Conservation (phyloP, 2,888 invertebrate genomes). For the Drosophila mimetica region DNA sequence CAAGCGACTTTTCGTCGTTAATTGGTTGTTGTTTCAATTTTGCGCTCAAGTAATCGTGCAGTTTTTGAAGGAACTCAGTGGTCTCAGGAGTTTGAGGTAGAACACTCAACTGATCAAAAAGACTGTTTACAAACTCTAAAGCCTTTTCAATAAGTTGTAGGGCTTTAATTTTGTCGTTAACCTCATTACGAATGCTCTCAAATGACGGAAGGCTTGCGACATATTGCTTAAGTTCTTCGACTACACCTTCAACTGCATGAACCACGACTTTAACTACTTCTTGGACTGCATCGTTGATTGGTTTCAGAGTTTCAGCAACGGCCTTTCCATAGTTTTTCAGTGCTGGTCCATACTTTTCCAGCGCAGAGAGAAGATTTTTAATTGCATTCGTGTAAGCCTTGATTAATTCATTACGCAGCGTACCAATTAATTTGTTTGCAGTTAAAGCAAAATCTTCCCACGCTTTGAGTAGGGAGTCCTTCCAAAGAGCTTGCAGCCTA, state of each 20-base stretch:
- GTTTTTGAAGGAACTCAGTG: constrained; percentile 86
- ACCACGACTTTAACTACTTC: constrained; percentile 84
- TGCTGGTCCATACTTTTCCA: constrained; percentile 80
- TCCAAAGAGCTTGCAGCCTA: constrained; percentile 84
- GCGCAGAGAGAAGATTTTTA: constrained; percentile 56
- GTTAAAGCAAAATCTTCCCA: constrained; percentile 79
- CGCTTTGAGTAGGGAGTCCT: constrained; percentile 82
- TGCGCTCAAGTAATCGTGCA: constrained; percentile 88
- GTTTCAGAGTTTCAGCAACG: constrained; percentile 82
- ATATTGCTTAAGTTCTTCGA: constrained; percentile 84
- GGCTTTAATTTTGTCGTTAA: constrained; percentile 76
- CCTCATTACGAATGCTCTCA: constrained; percentile 64
- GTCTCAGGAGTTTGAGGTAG: constrained; percentile 88
- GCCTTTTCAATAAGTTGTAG: constrained; percentile 87
- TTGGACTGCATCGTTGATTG: constrained; percentile 79
- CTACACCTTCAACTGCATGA: constrained; percentile 67
- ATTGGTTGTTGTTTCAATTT: constrained; percentile 86
- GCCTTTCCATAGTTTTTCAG: constrained; percentile 83
- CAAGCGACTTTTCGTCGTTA: constrained; percentile 88
- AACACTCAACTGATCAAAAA: constrained; percentile 86
- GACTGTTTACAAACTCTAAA: constrained; percentile 86
- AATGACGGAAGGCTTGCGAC: constrained; percentile 85
- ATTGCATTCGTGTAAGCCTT: constrained; percentile 58
- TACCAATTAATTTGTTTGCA: constrained; percentile 61
- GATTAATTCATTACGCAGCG: constrained; percentile 68